A percentile compares a stretch with the other conserved stretches of the same genome.
Evolutionary conservation across 2,888 invertebrate genomes (phyloP).

Genomic region (Drosophila emarginata): DNA sequence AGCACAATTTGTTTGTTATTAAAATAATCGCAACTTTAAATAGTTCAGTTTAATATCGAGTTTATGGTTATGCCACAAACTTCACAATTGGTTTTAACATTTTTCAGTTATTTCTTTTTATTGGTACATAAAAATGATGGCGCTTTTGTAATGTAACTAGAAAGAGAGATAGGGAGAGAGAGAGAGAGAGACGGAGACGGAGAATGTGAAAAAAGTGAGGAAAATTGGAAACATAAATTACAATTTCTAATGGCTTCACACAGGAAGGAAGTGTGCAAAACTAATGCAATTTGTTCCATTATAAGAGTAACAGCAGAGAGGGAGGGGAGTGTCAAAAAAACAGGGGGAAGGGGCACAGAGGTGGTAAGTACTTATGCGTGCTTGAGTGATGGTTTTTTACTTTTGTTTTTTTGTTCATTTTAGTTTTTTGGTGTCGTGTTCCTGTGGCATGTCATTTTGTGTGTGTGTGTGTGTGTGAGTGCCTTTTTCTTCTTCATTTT

Average conservation of each 20-base stretch:
- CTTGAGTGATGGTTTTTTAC: conserved; percentile 10
- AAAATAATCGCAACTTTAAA: background rate
- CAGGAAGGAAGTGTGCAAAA: conserved; percentile 47
- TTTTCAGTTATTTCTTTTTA: conserved; percentile 23
- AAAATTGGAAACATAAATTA: conserved; percentile 33
- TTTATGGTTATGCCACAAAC: conserved; percentile 30
- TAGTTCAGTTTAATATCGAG: background rate
- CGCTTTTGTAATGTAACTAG: conserved; percentile 33
- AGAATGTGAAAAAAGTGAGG: conserved; percentile 16
- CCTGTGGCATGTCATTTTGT: conserved; percentile 32
- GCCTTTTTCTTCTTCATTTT: background rate
- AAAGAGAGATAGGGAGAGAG: background rate
- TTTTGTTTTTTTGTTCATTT: background rate
- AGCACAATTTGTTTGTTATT: background rate
- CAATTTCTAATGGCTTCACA: conserved; percentile 30
- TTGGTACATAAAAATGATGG: conserved; percentile 43
- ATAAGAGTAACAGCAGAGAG: conserved; percentile 10
- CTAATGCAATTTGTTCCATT: conserved; percentile 57
- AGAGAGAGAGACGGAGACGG: background rate
- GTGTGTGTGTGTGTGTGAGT: background rate
- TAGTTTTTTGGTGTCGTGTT: conserved; percentile 17
- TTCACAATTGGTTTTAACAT: conserved; percentile 18
- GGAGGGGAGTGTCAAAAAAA: background rate
- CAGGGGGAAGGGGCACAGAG: background rate
- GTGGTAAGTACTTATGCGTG: conserved; percentile 11